A percentile compares a stretch with the other conserved stretches of the same genome.
phyloP scores from a whole-genome alignment of 2,888 invertebrate species.

The Tipula helvola region DNA sequence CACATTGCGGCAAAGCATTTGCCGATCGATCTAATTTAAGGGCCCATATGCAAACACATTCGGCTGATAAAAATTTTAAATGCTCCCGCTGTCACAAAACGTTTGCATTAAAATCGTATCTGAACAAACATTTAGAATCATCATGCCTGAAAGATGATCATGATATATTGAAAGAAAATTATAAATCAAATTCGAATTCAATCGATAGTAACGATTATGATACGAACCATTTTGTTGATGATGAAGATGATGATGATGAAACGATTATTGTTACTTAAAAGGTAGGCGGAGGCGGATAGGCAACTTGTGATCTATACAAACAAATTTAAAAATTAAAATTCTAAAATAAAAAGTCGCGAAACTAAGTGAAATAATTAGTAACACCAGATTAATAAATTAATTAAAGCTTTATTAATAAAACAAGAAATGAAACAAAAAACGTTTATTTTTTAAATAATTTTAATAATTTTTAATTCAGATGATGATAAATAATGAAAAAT shows the following conservation, averaged over 20 bases:
- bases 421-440: not conserved
- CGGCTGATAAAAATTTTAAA: constrained; percentile 76
- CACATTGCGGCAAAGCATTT: constrained; percentile 86
- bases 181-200: constrained; percentile 16
- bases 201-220: not conserved
- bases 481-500: not conserved
- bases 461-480: not conserved
- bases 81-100: constrained; percentile 79
- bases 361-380: not conserved
- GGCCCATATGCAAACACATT: constrained; percentile 93
- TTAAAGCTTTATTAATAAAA: not conserved
- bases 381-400: not conserved
- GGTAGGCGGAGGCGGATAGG: not conserved
- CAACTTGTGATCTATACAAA: not conserved
- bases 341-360: not conserved
- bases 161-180: constrained; percentile 15
- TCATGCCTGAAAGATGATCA: constrained; percentile 52
- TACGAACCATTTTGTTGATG: constrained; percentile 19
- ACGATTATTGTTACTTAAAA: constrained; percentile 33
- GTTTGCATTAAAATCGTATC: constrained; percentile 89
- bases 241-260: constrained; percentile 29
- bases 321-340: not conserved
- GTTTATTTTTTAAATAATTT: not conserved
- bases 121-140: constrained; percentile 89
- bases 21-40: constrained; percentile 87